A percentile compares a stretch with the other conserved stretches of the same genome.
phyloP scores from a whole-genome alignment of 2,113 vertebrate species.

The Etheostoma cragini region DNA sequence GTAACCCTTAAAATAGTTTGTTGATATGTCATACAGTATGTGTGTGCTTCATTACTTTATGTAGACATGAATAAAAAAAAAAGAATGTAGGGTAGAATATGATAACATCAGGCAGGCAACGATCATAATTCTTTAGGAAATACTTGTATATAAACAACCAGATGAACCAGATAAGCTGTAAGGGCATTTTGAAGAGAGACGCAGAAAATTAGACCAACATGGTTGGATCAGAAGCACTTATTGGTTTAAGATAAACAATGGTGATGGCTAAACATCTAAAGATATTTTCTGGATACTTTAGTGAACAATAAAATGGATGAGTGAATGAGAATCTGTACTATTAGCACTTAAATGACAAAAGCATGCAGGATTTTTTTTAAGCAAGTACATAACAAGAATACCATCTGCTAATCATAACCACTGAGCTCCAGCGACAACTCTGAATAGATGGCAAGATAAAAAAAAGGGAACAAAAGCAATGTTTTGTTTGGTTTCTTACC shows the following conservation, averaged over 20 bases:
- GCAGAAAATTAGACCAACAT: not conserved
- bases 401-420: slow-evolving; percentile 15
- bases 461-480: not conserved
- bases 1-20: slow-evolving; percentile 2
- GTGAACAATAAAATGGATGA: slow-evolving; percentile 55
- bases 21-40: not conserved
- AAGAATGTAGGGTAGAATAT: not conserved
- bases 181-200: not conserved
- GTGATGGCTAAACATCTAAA: not conserved
- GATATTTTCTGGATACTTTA: slow-evolving; percentile 37
- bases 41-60: not conserved
- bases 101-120: slow-evolving; percentile 36
- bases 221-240: not conserved
- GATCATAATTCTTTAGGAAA: slow-evolving; percentile 29
- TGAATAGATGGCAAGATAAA: not conserved
- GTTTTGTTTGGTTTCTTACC: slow-evolving; percentile 78
- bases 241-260: slow-evolving; percentile 14
- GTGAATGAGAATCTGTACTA: slow-evolving; percentile 17
- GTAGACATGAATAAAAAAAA: slow-evolving; percentile 19
- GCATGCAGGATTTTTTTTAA: slow-evolving; percentile 19
- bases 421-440: not conserved
- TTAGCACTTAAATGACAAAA: slow-evolving; percentile 36
- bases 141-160: slow-evolving; percentile 40
- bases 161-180: slow-evolving; percentile 30
- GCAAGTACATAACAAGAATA: slow-evolving; percentile 16